Evolutionary conservation across 2,888 invertebrate genomes (phyloP).

Genomic region (Tenthredo amoena): DNA sequence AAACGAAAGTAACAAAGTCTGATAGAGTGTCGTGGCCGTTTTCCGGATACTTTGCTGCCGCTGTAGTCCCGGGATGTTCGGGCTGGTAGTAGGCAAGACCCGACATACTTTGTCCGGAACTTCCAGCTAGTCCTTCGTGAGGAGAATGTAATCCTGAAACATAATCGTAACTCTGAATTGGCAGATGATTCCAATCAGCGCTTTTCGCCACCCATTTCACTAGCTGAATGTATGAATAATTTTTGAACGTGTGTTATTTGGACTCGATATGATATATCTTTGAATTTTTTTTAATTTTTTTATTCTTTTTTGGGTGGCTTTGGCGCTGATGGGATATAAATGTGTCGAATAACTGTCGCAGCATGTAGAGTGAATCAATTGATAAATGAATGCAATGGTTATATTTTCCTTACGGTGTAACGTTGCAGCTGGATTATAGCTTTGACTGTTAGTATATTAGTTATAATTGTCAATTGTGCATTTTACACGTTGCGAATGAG

Average conservation of each 20-base stretch:
- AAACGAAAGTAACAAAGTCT: constrained; percentile 98
- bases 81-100: constrained; percentile 81
- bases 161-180: constrained; percentile 57
- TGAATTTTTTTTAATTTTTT: not conserved
- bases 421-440: not conserved
- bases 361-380: constrained; percentile 44
- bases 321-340: constrained; percentile 9
- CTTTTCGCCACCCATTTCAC: constrained; percentile 7
- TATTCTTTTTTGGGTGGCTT: constrained; percentile 22
- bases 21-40: constrained; percentile 95
- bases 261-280: not conserved
- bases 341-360: not conserved
- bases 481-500: constrained; percentile 31
- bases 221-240: not conserved
- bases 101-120: constrained; percentile 79
- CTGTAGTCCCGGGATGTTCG: constrained; percentile 78
- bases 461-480: constrained; percentile 10
- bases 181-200: constrained; percentile 9
- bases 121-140: constrained; percentile 79
- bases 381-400: not conserved
- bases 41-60: constrained; percentile 86
- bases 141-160: constrained; percentile 79
- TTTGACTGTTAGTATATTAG: not conserved
- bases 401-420: not conserved
- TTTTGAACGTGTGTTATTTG: not conserved